These are phyloP conservation scores for Pyrgilauda ruficollis DNA, from an alignment of 2,113 vertebrate genomes.

Conservation along the genomic window DNA sequence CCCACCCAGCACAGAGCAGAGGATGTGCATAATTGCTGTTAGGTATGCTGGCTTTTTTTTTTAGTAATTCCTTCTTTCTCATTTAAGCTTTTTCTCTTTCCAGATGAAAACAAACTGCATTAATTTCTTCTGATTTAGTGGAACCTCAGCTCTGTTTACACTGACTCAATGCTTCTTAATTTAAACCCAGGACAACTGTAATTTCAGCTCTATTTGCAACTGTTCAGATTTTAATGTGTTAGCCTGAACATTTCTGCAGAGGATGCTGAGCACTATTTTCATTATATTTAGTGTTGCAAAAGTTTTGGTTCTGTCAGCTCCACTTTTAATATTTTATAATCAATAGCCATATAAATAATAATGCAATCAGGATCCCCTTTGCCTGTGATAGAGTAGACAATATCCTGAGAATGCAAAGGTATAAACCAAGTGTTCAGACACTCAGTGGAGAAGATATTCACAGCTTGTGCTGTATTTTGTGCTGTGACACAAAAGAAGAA, in stretches of 20 bases:
- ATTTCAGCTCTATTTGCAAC: conserved; percentile 18
- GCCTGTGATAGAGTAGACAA: neutral
- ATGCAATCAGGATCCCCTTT: neutral
- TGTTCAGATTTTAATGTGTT: neutral
- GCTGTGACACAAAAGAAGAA: neutral
- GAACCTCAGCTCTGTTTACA: neutral
- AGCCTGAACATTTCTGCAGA: neutral
- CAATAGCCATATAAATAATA: neutral
- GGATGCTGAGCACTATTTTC: neutral
- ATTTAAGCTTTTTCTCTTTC: neutral
- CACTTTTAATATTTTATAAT: conserved; percentile 32
- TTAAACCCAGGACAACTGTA: neutral
- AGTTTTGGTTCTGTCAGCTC: neutral
- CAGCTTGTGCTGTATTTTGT: neutral
- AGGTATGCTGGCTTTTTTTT: neutral
- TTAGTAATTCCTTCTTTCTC: neutral
- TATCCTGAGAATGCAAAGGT: neutral
- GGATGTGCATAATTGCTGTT: neutral
- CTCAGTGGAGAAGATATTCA: neutral
- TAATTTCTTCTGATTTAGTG: neutral
- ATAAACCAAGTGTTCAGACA: neutral
- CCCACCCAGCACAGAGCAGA: neutral
- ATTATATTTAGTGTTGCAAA: conserved; percentile 1
- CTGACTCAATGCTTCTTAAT: neutral
- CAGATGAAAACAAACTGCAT: neutral